These are phyloP conservation scores for Gonioctena quinquepunctata DNA, from an alignment of 1,140 invertebrate genomes.

Conservation along the genomic window DNA sequence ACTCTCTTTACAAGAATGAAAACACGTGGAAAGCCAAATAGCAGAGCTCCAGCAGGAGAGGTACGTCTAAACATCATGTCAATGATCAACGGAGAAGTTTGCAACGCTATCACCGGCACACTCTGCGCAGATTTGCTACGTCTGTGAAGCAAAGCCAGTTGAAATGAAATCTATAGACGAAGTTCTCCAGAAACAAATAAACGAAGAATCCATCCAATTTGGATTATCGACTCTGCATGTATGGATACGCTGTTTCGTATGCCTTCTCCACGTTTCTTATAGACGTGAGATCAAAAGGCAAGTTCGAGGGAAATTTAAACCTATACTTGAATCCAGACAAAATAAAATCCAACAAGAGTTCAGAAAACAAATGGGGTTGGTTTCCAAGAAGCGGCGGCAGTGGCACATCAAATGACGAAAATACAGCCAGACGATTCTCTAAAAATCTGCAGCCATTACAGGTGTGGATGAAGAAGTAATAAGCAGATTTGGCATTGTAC, in stretches of 20 bases:
- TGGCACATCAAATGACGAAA: constrained; percentile 51
- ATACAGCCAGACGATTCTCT: constrained; percentile 51
- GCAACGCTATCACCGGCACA: neutral
- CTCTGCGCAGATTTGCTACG: constrained; percentile 13
- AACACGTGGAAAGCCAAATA: too few relatives aligned
- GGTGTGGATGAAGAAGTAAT: constrained; percentile 50
- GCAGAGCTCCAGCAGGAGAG: too few relatives aligned
- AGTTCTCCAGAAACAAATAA: neutral
- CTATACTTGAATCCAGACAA: neutral
- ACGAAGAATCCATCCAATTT: neutral
- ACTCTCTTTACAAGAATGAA: too few relatives aligned
- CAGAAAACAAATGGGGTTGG: neutral
- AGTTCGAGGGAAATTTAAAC: neutral
- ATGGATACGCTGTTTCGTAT: constrained; percentile 20
- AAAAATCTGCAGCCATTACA: constrained; percentile 46
- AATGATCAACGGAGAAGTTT: too few relatives aligned
- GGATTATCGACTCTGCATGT: constrained; percentile 7
- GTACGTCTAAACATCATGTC: too few relatives aligned
- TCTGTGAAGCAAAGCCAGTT: neutral
- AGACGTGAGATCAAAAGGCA: constrained; percentile 7
- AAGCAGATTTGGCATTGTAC: constrained; percentile 44
- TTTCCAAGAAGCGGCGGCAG: constrained; percentile 19
- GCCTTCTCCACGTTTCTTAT: constrained; percentile 20
- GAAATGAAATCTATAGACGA: constrained; percentile 6
- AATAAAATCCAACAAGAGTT: neutral